phyloP scores from a whole-genome alignment of 2,888 invertebrate genomes.

The Mylabris sibirica region DNA sequence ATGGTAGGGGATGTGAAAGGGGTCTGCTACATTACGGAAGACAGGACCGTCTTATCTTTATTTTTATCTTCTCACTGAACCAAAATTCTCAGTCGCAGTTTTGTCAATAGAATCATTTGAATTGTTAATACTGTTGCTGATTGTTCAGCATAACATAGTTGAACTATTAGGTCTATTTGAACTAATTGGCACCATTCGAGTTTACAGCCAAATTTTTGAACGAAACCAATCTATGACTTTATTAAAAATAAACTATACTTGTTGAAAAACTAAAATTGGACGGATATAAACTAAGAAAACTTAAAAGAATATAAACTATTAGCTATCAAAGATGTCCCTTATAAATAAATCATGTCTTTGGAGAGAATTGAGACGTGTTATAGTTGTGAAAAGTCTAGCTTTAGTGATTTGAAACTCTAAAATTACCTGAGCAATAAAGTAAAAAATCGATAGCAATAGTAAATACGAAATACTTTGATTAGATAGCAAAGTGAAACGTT shows the following conservation, averaged over 20 bases:
- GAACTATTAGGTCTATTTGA: neutral
- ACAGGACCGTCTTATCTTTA: slow-evolving; percentile 39
- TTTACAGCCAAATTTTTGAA: neutral
- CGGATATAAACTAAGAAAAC: neutral
- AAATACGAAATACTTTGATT: neutral
- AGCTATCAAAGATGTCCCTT: no score
- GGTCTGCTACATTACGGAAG: slow-evolving; percentile 47
- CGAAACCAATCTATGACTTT: neutral
- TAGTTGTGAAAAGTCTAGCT: neutral
- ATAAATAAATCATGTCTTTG: no score
- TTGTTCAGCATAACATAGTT: neutral
- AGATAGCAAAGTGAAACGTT: neutral
- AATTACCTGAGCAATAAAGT: slow-evolving; percentile 9
- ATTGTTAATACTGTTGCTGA: neutral
- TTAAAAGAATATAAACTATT: neutral
- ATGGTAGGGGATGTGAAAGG: slow-evolving; percentile 31
- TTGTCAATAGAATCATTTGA: slow-evolving; percentile 4
- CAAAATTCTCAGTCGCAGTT: slow-evolving; percentile 35
- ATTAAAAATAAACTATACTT: neutral
- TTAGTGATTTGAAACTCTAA: neutral
- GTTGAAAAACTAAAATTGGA: neutral
- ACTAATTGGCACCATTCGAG: slow-evolving; percentile 1
- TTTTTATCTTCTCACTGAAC: slow-evolving; percentile 35
- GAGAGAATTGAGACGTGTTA: neutral
- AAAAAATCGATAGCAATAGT: neutral